Base-by-base conservation (phyloP, 2,113 vertebrate genomes). In the Gymnobelideus leadbeateri region DNA sequence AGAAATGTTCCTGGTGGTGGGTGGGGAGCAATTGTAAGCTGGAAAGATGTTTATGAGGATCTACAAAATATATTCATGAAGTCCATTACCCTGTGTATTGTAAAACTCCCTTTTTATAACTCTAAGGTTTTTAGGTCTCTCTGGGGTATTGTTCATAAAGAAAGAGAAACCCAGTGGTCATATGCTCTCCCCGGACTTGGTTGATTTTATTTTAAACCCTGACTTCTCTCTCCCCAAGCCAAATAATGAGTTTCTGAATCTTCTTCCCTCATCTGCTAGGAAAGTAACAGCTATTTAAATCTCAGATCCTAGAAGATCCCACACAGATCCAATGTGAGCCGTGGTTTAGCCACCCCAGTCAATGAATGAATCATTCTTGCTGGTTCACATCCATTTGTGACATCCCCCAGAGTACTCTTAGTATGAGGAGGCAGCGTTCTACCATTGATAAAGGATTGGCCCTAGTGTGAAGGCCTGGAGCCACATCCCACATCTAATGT, bases 341-440 rank as follows among this genome's bases (percentile, higher is more conserved):
- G 23, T 84, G 61, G 11, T n/a, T 68, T 61, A 61, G 11, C 31
- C 31, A 68, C 31, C 37, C 61, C 61, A 77, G 61, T 77, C 61
- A 77, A 77, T 77, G 61, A 77, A 77, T 77, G 61, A 77, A 77
- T 77, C 61, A 77, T 77, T n/a, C 61, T 77, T 77, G 61, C 61
- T 77, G 37, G 68, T 23, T 84, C 68, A 84, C 68, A 23, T 43
- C 19, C 68, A 9, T 84, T 84, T 43, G n/a, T 84, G 68, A 84
- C 68, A 43, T 84, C n/a, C 68, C 19, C 37, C 68, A 84, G 68
- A 43, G n/a, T 43, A 19, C n/a, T 43, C n/a, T 43, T 84, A 21
- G n/a, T 43, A 43, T 23, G 16, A 84, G n/a, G 68, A 43, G 37
- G 19, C 68, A 21, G n/a, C 19, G 8, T 2, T n/a, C 5, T n/a